Evolutionary conservation across 2,113 vertebrate species (phyloP).

Genomic region (Grammomys surdaster): DNA sequence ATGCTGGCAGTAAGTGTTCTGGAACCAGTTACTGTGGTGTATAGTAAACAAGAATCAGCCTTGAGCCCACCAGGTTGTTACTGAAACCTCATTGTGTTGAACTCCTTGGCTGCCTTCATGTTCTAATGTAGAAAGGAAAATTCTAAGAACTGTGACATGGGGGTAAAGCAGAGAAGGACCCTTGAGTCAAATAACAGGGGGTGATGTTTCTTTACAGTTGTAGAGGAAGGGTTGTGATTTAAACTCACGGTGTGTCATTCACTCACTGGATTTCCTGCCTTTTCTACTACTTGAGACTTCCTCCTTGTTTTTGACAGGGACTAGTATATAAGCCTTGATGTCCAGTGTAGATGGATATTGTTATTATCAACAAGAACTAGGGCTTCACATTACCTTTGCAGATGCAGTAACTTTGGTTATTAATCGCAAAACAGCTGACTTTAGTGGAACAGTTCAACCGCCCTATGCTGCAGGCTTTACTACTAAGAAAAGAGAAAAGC

Average conservation of each 20-base stretch:
- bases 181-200: neutral
- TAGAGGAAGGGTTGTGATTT: neutral
- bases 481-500: neutral
- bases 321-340: neutral
- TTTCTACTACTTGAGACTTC: neutral
- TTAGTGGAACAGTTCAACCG: constrained; percentile 30
- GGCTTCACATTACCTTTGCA: neutral
- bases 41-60: neutral
- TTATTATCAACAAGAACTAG: neutral
- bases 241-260: neutral
- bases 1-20: neutral
- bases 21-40: constrained; percentile 7
- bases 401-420: constrained; percentile 19
- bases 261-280: neutral
- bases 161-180: neutral
- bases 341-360: neutral
- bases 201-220: neutral
- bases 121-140: constrained; percentile 62
- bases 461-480: neutral
- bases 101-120: neutral
- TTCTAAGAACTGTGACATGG: neutral
- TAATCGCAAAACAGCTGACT: constrained; percentile 47
- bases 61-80: constrained; percentile 1
- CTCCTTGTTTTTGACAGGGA: neutral
- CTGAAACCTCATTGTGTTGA: constrained; percentile 8